Evolutionary conservation across 2,888 invertebrate genomes (phyloP), one percentile per base, ranked within the genome.

Genomic region (Pyrgus malvae): DNA sequence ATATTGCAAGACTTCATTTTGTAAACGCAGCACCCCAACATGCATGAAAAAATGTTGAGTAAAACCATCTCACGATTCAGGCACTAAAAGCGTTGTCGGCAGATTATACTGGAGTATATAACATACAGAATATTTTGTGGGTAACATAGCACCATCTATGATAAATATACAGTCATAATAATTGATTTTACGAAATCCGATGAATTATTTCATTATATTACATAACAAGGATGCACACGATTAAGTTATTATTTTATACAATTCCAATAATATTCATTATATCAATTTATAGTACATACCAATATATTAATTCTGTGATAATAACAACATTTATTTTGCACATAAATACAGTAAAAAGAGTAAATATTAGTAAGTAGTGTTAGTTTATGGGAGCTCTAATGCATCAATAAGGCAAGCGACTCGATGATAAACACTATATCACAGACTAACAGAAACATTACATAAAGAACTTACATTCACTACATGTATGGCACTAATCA

Each of bases 371-470:
- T 53, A 44, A 38, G 44, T 53, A 44, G 9, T 44, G 42, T 44
- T 44, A 42, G 23, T 49, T 40, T n/a, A 25, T 38, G 65, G 60
- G 63, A 59, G 56, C 57, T 62, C 60, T 61, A 63, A 63, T 70
- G 72, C 66, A 62, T 66, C 66, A 70, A 72, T 66, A 78, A 79
- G 79, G 81, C 83, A 78, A 80, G 75, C 70, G 59, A 70, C 74
- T 83, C 77, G 74, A 76, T 80, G 76, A 77, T 72, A 67, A 79
- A 75, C 74, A 74, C 74, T 72, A 80, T 88, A 89, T 89, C 90
- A 89, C 89, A 89, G 90, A 83, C 87, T 86, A 89, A 85, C 79
- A 72, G 78, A 88, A 87, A 73, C 68, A 77, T 77, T 74, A 75
- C 67, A 72, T 66, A 73, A 66, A 68, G 64, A 75, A 76, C 77